A percentile compares a stretch with the other conserved stretches of the same genome.
These are phyloP conservation scores for Echiichthys vipera DNA, from an alignment of 2,797 vertebrate genomes.

Conservation along the genomic window DNA sequence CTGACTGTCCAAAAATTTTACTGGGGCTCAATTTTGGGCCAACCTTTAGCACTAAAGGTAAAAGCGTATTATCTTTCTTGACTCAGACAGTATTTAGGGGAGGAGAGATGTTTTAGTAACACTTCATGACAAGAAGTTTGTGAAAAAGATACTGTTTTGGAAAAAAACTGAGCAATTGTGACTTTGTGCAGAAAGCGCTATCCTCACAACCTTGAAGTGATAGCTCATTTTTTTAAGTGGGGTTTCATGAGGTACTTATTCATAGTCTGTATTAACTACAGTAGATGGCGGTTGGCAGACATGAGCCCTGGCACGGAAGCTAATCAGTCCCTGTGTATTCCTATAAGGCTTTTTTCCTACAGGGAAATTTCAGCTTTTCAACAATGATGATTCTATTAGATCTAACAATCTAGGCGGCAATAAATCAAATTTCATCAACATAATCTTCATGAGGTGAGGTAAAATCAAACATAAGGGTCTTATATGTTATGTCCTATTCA, in stretches of 20 bases:
- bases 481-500: not conserved
- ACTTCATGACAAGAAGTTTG: conserved; percentile 1
- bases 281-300: no score
- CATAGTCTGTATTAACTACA: no score
- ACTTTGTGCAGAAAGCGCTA: conserved; percentile 5
- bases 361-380: not conserved
- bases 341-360: not conserved
- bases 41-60: not conserved
- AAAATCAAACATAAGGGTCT: not conserved
- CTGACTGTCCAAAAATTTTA: not conserved
- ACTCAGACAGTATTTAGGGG: not conserved
- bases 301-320: no score
- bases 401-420: conserved; percentile 7
- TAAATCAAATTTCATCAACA: not conserved
- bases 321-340: no score
- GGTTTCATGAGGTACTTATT: no score
- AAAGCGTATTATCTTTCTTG: not conserved
- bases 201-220: conserved; percentile 9
- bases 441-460: not conserved
- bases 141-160: conserved; percentile 26
- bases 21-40: not conserved
- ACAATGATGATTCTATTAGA: conserved; percentile 10
- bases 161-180: not conserved
- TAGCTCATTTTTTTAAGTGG: no score
- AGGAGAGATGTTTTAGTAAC: not conserved